Base-by-base conservation (phyloP, 2,113 vertebrate species). In the Phocoena phocoena region DNA sequence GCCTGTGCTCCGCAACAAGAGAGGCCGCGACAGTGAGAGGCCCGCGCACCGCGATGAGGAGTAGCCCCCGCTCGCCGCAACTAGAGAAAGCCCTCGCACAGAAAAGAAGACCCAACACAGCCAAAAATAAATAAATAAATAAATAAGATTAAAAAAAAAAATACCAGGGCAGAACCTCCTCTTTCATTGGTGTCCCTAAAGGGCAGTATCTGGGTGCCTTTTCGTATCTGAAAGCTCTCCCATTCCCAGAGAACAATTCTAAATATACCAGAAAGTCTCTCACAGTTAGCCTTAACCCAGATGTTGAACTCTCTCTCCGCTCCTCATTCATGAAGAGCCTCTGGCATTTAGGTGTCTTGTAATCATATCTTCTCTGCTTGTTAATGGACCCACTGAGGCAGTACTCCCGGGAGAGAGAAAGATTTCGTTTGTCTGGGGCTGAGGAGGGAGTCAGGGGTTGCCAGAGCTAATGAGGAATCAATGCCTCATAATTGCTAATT, bases 401-500 rank as follows among this genome's bases (percentile, higher is more conserved):
- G 53, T 0, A 1, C 90, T 97, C 85, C 96, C 65, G 73, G 96
- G 71, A 76, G 96, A 96, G 97, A 76, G 97, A 79, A 89, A 33
- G 87, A 87, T 98, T 95, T 93, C 95, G 90, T 97, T 97, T 95
- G 93, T 60, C 97, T 95, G 96, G 70, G 38, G 77, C 70, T 93
- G 96, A 97, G 67, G 94, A 93, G 65, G 77, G 58, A 74, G 36
- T 82, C 1, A 10, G 90, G 91, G 97, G 73, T 94, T 96, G n/a
- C 62, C 86, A 80, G 92, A 97, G 92, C 95, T 86, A 97, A 91
- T 98, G 81, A 95, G 96, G 89, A 98, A 97, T 98, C 97, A 80
- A 70, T 73, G 93, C 6, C 33, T 94, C 79, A 85, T 97, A 95
- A 97, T 98, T 98, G 97, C 84, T 97, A 97, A 98, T 97, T 98